Evolutionary conservation across 2,888 invertebrate species (phyloP).

Genomic region (Panopea generosa): DNA sequence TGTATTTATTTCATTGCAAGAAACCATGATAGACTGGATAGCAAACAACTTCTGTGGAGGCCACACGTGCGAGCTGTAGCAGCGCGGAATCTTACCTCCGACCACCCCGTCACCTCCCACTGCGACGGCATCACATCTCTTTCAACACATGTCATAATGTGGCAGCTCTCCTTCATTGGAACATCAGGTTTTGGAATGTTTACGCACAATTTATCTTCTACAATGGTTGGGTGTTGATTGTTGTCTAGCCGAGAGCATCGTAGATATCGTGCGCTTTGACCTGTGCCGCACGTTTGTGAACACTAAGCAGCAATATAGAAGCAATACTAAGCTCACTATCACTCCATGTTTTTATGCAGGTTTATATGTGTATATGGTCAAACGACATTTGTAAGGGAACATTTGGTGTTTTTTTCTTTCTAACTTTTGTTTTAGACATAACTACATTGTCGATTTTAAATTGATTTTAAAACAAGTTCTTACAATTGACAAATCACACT

Average conservation of each 20-base stretch:
- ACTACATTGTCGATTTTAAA: too few species aligned
- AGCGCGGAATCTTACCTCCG: constrained; percentile 63
- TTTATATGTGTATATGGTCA: too few species aligned
- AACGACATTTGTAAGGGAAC: too few species aligned
- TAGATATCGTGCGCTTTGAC: constrained; percentile 66
- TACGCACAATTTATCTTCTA: constrained; percentile 56
- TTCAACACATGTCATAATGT: constrained; percentile 62
- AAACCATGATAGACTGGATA: too few species aligned
- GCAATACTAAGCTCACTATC: constrained; percentile 10
- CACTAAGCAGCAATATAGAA: constrained; percentile 72
- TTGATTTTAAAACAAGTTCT: too few species aligned
- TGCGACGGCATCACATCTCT: constrained; percentile 30
- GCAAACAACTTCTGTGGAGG: not conserved
- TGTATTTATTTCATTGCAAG: not conserved
- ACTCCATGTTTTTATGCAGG: too few species aligned
- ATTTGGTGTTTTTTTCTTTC: too few species aligned
- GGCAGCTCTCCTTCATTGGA: constrained; percentile 63
- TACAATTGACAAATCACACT: too few species aligned
- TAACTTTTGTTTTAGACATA: too few species aligned
- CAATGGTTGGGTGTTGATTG: constrained; percentile 52
- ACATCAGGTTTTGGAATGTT: constrained; percentile 64
- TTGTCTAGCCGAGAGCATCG: constrained; percentile 62
- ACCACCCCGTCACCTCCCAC: constrained; percentile 69
- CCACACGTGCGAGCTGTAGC: not conserved
- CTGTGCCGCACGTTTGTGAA: constrained; percentile 73